Conservation (phyloP, 2,888 invertebrate species). For the Brachylomia viminalis region DNA sequence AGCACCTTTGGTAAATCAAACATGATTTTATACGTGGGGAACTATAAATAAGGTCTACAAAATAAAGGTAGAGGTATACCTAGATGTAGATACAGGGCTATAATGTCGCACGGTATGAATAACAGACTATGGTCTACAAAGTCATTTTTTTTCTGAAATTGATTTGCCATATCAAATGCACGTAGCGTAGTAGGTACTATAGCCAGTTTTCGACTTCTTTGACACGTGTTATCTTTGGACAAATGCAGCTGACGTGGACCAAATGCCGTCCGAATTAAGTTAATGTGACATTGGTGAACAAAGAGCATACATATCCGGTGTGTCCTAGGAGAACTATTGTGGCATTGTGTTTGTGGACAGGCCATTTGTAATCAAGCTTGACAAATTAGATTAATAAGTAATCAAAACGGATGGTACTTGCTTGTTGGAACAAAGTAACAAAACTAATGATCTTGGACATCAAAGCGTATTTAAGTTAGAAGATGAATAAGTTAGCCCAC, state of each 20-base stretch:
- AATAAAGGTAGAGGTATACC: neutral
- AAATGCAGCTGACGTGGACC: constrained; percentile 59
- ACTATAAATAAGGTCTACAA: neutral
- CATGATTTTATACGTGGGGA: neutral
- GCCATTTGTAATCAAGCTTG: constrained; percentile 77
- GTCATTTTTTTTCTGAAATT: neutral
- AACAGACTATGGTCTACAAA: neutral
- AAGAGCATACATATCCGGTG: constrained; percentile 74
- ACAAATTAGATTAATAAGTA: constrained; percentile 76
- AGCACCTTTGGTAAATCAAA: constrained; percentile 30
- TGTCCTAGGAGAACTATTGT: constrained; percentile 75
- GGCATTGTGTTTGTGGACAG: constrained; percentile 74
- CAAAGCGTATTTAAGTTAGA: constrained; percentile 49
- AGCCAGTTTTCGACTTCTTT: constrained; percentile 11
- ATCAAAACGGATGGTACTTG: constrained; percentile 63
- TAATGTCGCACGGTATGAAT: neutral
- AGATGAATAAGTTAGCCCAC: constrained; percentile 44
- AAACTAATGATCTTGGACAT: constrained; percentile 57
- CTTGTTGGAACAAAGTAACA: constrained; percentile 49
- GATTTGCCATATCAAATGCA: neutral
- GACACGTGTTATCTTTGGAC: constrained; percentile 29
- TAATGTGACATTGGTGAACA: constrained; percentile 72
- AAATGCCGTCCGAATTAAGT: constrained; percentile 68
- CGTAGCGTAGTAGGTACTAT: neutral
- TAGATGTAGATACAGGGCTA: neutral